Conservation (phyloP, 2,888 invertebrate species). For the Drosophila atripex region DNA sequence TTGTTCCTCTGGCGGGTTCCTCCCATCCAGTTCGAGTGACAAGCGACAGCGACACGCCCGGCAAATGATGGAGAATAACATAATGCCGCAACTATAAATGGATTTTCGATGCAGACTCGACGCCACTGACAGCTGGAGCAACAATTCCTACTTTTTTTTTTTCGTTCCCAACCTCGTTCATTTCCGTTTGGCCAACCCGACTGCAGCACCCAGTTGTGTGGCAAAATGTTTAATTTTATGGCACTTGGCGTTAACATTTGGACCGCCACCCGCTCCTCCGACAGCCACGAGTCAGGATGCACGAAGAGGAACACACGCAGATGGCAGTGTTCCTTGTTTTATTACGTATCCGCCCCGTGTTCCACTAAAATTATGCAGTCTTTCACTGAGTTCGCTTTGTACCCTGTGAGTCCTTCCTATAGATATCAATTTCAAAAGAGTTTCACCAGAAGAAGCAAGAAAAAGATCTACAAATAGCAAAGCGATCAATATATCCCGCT, state of each 20-base stretch:
- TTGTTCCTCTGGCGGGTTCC: background rate
- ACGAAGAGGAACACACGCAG: conserved; percentile 2
- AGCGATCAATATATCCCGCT: too few relatives aligned
- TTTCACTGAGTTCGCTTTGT: too few relatives aligned
- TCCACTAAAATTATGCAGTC: conserved; percentile 3
- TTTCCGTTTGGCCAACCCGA: conserved; percentile 52
- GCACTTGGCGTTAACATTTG: conserved; percentile 66
- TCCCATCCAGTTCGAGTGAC: conserved; percentile 25
- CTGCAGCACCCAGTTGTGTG: conserved; percentile 42
- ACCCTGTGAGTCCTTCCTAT: too few relatives aligned
- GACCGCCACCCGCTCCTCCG: conserved; percentile 53
- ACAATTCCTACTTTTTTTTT: conserved; percentile 12
- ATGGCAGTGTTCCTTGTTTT: conserved; percentile 2
- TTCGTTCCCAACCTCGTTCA: conserved; percentile 24
- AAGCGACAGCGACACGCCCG: conserved; percentile 22
- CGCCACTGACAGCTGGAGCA: conserved; percentile 42
- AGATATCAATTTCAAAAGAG: too few relatives aligned
- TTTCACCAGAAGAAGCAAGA: too few relatives aligned
- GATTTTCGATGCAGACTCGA: conserved; percentile 48
- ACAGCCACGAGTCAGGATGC: conserved; percentile 6
- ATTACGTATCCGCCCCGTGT: conserved; percentile 26
- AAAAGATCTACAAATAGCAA: too few relatives aligned
- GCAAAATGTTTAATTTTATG: conserved; percentile 65
- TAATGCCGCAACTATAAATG: conserved; percentile 46
- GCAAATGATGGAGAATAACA: conserved; percentile 38